phyloP scores from a whole-genome alignment of 1,140 invertebrate genomes.

The Cataglyphis hispanica region DNA sequence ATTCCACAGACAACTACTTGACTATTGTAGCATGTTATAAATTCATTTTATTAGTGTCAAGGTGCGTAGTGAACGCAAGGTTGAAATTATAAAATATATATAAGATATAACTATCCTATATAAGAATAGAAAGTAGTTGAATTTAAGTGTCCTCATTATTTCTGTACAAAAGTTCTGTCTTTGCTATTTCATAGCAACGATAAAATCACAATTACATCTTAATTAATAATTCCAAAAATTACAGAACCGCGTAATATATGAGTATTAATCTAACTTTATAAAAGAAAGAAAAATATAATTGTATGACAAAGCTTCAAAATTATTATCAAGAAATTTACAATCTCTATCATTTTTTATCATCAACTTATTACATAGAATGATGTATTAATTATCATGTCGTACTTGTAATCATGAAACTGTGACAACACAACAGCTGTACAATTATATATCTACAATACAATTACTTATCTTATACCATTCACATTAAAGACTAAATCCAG shows the following conservation, averaged over 20 bases:
- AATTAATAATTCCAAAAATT: background rate
- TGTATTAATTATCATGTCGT: background rate
- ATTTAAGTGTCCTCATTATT: background rate
- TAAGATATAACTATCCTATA: conserved; percentile 4
- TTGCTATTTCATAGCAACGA: background rate
- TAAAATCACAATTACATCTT: background rate
- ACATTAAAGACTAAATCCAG: background rate
- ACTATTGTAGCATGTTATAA: no score
- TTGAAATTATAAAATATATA: background rate
- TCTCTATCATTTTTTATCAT: conserved; percentile 25
- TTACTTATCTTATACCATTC: background rate
- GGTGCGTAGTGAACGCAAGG: conserved; percentile 43
- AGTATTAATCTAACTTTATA: background rate
- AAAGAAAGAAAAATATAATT: conserved; percentile 11
- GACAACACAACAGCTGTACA: background rate
- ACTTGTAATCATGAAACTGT: conserved; percentile 31
- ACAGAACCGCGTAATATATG: background rate
- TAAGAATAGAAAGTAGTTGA: conserved; percentile 14
- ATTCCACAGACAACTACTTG: conserved; percentile 18
- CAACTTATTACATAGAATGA: background rate
- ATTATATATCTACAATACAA: background rate
- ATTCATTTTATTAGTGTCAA: conserved; percentile 61
- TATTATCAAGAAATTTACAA: conserved; percentile 8
- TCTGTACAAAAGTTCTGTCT: background rate
- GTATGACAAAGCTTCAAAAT: background rate